A percentile compares a stretch with the other conserved stretches of the same genome.
Conservation (phyloP, 2,113 vertebrate genomes). For the Synodontis membranacea region DNA sequence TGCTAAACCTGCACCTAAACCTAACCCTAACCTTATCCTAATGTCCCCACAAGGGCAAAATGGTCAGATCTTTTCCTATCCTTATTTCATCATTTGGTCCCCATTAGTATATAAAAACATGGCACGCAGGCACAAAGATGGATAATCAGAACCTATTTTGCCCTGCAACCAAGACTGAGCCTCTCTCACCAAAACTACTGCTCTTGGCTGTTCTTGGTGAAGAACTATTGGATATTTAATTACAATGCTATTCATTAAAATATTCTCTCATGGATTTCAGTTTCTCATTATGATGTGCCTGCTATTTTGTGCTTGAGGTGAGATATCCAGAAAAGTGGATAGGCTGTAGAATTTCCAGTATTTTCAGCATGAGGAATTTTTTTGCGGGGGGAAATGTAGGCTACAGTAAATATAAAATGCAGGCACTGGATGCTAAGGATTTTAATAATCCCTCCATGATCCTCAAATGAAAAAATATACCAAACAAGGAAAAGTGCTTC, state of each 20-base stretch:
- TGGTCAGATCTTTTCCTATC: too few species aligned
- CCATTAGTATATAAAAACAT: too few species aligned
- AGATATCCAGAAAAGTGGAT: conserved; percentile 6
- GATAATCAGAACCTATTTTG: neutral
- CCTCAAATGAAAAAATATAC: conserved; percentile 15
- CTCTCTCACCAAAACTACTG: conserved; percentile 32
- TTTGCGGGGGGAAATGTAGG: neutral
- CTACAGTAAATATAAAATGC: neutral
- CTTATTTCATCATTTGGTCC: too few species aligned
- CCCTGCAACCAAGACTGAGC: conserved; percentile 9
- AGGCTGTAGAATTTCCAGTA: neutral
- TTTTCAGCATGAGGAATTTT: neutral
- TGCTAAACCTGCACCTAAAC: too few species aligned
- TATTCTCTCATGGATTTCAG: conserved; percentile 18
- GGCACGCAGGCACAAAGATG: conserved; percentile 17
- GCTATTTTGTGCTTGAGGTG: conserved; percentile 12
- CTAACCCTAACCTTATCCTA: too few species aligned
- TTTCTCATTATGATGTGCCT: conserved; percentile 5
- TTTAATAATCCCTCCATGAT: conserved; percentile 23
- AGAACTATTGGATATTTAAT: conserved; percentile 54
- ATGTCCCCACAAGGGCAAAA: too few species aligned
- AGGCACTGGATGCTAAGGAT: conserved; percentile 1
- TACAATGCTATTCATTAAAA: conserved; percentile 43
- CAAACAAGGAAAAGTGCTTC: neutral
- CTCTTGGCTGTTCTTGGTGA: conserved; percentile 37